phyloP scores from a whole-genome alignment of 1,140 invertebrate genomes.

The Caligus rogercresseyi region DNA sequence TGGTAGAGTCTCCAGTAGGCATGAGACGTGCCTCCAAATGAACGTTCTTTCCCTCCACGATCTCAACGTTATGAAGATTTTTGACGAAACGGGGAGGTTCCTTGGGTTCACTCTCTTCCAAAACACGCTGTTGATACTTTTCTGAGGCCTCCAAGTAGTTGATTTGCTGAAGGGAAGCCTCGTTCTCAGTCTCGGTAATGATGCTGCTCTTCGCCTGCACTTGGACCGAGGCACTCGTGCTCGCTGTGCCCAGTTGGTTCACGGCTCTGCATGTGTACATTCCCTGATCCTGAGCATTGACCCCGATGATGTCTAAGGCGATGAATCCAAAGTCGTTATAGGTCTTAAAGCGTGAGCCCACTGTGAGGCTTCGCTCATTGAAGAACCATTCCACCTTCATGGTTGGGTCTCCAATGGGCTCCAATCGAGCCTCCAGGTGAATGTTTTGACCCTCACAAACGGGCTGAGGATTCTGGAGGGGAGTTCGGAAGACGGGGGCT shows the following conservation, averaged over 20 bases:
- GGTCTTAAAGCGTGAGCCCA: slow-evolving; percentile 66
- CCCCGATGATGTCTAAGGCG: slow-evolving; percentile 69
- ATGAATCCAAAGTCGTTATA: slow-evolving; percentile 88
- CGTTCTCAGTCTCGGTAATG: slow-evolving; percentile 81
- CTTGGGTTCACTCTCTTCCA: slow-evolving; percentile 31
- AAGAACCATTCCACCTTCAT: slow-evolving; percentile 91
- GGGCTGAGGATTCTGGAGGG: slow-evolving; percentile 45
- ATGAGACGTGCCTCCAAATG: slow-evolving; percentile 79
- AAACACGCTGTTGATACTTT: slow-evolving; percentile 44
- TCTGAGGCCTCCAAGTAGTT: slow-evolving; percentile 78
- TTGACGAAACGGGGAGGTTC: slow-evolving; percentile 64
- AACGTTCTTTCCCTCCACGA: slow-evolving; percentile 73
- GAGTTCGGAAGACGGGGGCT: slow-evolving; percentile 14
- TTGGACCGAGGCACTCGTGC: slow-evolving; percentile 71
- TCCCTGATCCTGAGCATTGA: slow-evolving; percentile 70
- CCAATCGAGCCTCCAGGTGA: slow-evolving; percentile 69
- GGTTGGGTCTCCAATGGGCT: slow-evolving; percentile 85
- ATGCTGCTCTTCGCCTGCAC: slow-evolving; percentile 61
- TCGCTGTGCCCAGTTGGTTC: slow-evolving; percentile 75
- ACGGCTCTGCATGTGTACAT: slow-evolving; percentile 80
- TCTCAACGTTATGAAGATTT: slow-evolving; percentile 71
- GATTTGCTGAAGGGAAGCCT: slow-evolving; percentile 81
- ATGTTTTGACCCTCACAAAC: slow-evolving; percentile 75
- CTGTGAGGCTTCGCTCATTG: slow-evolving; percentile 45
- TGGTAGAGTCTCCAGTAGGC: slow-evolving; percentile 80